phyloP scores from a whole-genome alignment of 2,888 invertebrate species.

The Eupithecia subfuscata region DNA sequence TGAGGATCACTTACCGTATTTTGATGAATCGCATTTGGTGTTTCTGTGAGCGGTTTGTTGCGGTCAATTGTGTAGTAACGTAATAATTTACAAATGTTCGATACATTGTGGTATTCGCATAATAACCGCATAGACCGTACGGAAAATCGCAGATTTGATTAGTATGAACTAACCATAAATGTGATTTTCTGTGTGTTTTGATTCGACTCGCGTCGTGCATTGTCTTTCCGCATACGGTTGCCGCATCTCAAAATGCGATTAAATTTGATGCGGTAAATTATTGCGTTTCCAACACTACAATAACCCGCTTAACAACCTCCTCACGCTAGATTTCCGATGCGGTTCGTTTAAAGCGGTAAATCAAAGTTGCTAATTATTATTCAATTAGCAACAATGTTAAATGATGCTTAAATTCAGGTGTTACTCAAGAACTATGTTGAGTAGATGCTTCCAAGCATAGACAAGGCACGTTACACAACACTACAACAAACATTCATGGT shows the following conservation, averaged over 20 bases:
- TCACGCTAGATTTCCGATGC: not conserved
- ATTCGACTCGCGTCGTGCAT: not conserved
- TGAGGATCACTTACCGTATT: not conserved
- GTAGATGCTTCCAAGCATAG: constrained; percentile 52
- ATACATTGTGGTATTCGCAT: not conserved
- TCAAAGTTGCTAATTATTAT: not conserved
- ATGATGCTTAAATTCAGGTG: not conserved
- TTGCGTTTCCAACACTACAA: not conserved
- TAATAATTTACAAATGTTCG: not conserved
- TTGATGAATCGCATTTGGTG: not conserved
- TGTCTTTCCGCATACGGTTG: not conserved
- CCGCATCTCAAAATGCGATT: not conserved
- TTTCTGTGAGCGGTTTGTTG: not conserved
- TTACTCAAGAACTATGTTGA: constrained; percentile 5
- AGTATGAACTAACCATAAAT: not conserved
- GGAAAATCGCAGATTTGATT: not conserved
- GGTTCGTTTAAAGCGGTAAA: not conserved
- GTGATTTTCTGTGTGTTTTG: not conserved
- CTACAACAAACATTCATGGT: constrained; percentile 42
- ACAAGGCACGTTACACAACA: constrained; percentile 42
- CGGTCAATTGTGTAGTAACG: not conserved
- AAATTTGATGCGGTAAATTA: not conserved
- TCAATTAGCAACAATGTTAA: constrained; percentile 5
- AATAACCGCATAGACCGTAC: not conserved
- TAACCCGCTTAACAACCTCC: not conserved